Conservation (phyloP, 2,797 vertebrate species). For the Pangasius mekongensis region DNA sequence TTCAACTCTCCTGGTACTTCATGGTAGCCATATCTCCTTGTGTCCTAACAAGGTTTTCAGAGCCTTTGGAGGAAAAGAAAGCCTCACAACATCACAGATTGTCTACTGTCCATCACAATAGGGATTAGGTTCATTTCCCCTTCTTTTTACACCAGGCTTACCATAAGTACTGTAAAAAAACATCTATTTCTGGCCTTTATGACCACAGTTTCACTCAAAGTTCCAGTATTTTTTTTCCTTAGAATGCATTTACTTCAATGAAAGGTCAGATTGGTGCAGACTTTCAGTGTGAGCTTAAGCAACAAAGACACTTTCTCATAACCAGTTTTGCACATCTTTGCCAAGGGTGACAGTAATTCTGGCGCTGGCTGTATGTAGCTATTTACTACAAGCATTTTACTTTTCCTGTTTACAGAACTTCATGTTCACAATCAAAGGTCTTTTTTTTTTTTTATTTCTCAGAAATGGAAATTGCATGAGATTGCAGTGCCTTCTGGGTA, state of each 20-base stretch:
- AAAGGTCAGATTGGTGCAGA: too few relatives aligned
- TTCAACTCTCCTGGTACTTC: not conserved
- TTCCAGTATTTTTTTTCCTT: too few relatives aligned
- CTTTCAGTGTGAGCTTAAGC: not conserved
- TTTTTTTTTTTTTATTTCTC: not conserved
- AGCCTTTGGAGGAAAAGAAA: not conserved
- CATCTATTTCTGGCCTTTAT: not conserved
- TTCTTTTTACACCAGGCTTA: not conserved
- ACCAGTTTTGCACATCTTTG: not conserved
- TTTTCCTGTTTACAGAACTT: not conserved
- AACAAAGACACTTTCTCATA: not conserved
- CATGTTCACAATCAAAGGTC: not conserved
- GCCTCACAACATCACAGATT: not conserved
- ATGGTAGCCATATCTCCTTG: not conserved
- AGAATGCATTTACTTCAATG: not conserved
- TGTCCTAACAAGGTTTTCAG: not conserved
- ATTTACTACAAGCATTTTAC: not conserved
- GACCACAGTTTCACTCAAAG: not conserved
- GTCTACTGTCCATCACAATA: not conserved
- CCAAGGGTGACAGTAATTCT: not conserved
- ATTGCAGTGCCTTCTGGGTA: not conserved
- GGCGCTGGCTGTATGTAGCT: not conserved
- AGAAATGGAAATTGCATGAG: not conserved
- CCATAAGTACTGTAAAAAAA: too few relatives aligned
- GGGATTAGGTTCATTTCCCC: not conserved